Conservation (phyloP, 2,797 vertebrate species). For the Gambelia wislizenii region DNA sequence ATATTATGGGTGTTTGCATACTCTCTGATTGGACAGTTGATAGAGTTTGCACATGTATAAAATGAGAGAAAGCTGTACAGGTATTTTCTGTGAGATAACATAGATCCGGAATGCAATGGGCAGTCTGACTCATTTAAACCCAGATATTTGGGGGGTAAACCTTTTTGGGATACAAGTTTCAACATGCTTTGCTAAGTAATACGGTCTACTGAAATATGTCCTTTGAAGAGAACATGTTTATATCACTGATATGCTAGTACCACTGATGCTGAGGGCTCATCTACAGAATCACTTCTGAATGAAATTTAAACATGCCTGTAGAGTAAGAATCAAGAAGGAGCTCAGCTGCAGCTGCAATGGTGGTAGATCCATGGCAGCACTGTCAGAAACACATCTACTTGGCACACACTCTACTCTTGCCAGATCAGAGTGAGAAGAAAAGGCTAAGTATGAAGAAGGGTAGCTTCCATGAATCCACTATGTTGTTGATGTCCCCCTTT, state of each 20-base stretch:
- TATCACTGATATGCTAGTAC: not conserved
- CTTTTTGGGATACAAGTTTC: not conserved
- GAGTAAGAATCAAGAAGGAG: too few relatives aligned
- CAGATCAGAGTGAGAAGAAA: too few relatives aligned
- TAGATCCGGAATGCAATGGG: not conserved
- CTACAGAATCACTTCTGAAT: not conserved
- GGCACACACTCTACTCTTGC: too few relatives aligned
- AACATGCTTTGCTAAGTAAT: not conserved
- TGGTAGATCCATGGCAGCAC: too few relatives aligned
- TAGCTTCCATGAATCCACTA: too few relatives aligned
- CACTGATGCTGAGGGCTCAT: not conserved
- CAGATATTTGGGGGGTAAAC: not conserved
- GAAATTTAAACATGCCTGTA: not conserved
- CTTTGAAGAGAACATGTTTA: not conserved
- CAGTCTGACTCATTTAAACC: not conserved
- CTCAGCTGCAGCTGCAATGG: too few relatives aligned
- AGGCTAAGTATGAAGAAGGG: too few relatives aligned
- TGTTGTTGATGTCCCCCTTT: not conserved
- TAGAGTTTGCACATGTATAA: not conserved
- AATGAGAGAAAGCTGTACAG: not conserved
- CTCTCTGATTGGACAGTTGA: not conserved
- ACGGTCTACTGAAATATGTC: not conserved
- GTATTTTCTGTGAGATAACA: not conserved
- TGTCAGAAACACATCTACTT: too few relatives aligned
- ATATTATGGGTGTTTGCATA: not conserved